phyloP scores from a whole-genome alignment of 2,113 vertebrate species.

The Ovibos moschatus region DNA sequence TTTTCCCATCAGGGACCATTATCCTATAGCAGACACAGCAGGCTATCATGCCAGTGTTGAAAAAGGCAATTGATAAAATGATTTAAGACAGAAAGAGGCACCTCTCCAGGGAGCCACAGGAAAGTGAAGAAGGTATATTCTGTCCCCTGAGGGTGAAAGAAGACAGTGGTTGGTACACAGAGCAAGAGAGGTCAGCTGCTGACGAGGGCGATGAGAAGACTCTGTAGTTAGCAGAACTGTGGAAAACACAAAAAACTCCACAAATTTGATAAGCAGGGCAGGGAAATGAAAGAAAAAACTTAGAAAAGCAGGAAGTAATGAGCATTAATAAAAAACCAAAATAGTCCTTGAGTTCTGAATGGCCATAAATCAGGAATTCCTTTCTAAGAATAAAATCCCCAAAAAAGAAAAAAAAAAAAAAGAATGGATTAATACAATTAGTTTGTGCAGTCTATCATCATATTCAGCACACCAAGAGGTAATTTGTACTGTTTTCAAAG shows the following conservation, averaged over 20 bases:
- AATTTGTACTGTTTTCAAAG: neutral
- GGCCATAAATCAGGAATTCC: neutral
- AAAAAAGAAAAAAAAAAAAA: neutral
- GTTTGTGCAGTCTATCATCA: neutral
- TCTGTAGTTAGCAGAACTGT: neutral
- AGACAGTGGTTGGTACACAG: neutral
- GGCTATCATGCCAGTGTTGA: neutral
- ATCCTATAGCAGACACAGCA: neutral
- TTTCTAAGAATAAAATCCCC: neutral
- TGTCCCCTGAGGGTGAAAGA: neutral
- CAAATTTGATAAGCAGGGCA: neutral
- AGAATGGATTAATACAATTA: neutral
- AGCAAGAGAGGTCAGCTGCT: neutral
- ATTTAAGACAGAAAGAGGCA: conserved; percentile 19
- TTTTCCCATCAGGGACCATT: neutral
- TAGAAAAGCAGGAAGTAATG: neutral
- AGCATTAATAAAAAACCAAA: neutral
- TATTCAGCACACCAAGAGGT: neutral
- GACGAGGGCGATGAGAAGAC: neutral
- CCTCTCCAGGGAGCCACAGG: neutral
- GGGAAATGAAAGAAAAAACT: neutral
- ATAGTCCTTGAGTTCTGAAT: neutral
- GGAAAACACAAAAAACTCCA: neutral
- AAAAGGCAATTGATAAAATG: conserved; percentile 26
- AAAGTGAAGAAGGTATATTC: neutral